Evolutionary conservation across 2,113 vertebrate species (phyloP), one percentile per base, ranked within the genome.

Genomic region (Daubentonia madagascariensis): DNA sequence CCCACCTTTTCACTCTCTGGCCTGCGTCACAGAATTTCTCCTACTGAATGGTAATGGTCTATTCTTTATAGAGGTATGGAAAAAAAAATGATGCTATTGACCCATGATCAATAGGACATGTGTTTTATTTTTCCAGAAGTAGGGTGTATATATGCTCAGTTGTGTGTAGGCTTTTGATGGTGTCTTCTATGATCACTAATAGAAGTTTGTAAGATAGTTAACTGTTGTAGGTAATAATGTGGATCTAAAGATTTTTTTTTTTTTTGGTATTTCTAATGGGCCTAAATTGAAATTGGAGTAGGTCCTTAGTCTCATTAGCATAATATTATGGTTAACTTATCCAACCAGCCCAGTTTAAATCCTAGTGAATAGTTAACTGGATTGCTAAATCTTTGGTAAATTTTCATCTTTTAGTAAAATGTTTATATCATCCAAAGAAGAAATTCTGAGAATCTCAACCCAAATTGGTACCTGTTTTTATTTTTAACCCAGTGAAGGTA

Each of bases 41-140:
- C 85, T 84, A 45, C 80, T 96, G 96, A 88, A 95, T 97, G 80
- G 90, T 95, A 97, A 80, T 94, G 80, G 23, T 84, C 30, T 95
- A 1, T 85, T 96, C 40, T 97, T 95, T 97, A 85, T 91, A 52
- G 88, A 72, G 43, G 11, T 17, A 45, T 8, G 52, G 28, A 43
- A 23, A 91, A 75, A 86, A 89, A 93, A 52, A 32, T n/a, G 14
- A 89, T 96, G 73, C 18, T 73, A 30, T 23, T 75, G 68, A 61
- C 12, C 95, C 75, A 67, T 72, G 32, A 85, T 84, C 40, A 76
- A 54, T 68, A 68, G 57, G 61, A 61, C 57, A 59, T 70, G 5
- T 54, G 37, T 84, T 94, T 85, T 85, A 54, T 70, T 96, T 83
- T 96, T 86, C 57, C 8, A 68, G 72, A 94, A 93, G 43, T 91